Conservation (phyloP, 2,797 vertebrate species). For the Heliangelus exortis region DNA sequence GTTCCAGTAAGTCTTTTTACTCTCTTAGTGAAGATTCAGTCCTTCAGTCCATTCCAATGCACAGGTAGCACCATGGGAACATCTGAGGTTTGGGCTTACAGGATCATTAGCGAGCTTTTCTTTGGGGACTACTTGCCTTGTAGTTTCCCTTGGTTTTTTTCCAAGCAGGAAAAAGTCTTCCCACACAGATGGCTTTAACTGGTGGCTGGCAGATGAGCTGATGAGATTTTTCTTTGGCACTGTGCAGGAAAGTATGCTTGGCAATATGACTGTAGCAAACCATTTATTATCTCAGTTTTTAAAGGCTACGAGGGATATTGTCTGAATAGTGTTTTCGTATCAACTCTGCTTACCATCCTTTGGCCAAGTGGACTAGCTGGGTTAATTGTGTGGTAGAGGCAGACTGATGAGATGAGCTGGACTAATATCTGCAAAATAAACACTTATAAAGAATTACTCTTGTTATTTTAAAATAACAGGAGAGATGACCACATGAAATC, state of each 20-base stretch:
- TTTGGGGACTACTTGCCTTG: constrained; percentile 27
- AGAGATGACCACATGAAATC: not conserved
- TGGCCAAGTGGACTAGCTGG: not conserved
- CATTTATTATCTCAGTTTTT: constrained; percentile 53
- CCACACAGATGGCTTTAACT: constrained; percentile 64
- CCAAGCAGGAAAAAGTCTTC: constrained; percentile 38
- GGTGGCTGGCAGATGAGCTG: constrained; percentile 55
- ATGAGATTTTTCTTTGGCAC: constrained; percentile 61
- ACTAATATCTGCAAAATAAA: constrained; percentile 42
- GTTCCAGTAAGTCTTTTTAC: constrained; percentile 30
- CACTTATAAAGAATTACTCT: constrained; percentile 6
- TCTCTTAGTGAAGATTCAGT: constrained; percentile 4
- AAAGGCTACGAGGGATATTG: constrained; percentile 27
- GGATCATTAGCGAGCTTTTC: constrained; percentile 23
- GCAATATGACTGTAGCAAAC: constrained; percentile 31
- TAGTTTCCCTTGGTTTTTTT: constrained; percentile 59
- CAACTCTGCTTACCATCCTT: constrained; percentile 7
- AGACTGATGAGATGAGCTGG: not conserved
- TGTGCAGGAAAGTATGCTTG: not conserved
- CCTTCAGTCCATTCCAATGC: not conserved
- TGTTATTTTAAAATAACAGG: constrained; percentile 11
- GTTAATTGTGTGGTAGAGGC: constrained; percentile 45
- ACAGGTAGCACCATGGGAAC: not conserved
- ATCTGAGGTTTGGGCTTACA: constrained; percentile 24
- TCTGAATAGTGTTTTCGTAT: not conserved